Evolutionary conservation across 2,888 invertebrate genomes (phyloP).

Genomic region (Dasypogon diadema): DNA sequence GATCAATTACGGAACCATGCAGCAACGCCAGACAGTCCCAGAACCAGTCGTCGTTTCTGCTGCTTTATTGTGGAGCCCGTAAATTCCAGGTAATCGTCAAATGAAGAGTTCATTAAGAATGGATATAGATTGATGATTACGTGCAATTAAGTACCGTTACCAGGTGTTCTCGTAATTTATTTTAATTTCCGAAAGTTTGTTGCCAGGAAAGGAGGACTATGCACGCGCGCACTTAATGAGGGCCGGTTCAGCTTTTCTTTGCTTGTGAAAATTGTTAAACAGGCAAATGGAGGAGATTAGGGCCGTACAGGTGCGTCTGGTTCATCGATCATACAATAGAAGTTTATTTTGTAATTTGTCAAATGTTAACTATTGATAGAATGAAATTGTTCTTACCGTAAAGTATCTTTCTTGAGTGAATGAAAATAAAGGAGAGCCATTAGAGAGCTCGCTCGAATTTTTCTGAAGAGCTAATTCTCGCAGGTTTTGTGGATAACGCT

Average conservation of each 20-base stretch:
- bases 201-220: not conserved
- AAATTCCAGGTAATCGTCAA: slow-evolving; percentile 21
- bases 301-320: no score
- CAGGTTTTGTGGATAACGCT: no score
- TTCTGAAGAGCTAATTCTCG: no score
- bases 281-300: no score
- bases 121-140: slow-evolving; percentile 22
- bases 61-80: not conserved
- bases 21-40: not conserved
- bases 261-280: not conserved
- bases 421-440: no score
- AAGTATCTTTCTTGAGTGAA: no score
- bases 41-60: not conserved
- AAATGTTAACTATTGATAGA: no score
- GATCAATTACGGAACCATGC: slow-evolving; percentile 10
- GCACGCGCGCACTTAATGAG: not conserved
- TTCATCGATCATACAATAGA: no score
- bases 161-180: slow-evolving; percentile 30
- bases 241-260: not conserved
- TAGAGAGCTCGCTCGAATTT: no score
- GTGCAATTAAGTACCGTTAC: slow-evolving; percentile 39
- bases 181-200: slow-evolving; percentile 13
- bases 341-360: no score
- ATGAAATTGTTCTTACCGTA: no score
- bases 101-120: slow-evolving; percentile 37